Percentiles rank a stretch among this genome's conserved stretches.
phyloP scores from a whole-genome alignment of 2,113 vertebrate genomes.

The Pseudorectes ferrugineus region DNA sequence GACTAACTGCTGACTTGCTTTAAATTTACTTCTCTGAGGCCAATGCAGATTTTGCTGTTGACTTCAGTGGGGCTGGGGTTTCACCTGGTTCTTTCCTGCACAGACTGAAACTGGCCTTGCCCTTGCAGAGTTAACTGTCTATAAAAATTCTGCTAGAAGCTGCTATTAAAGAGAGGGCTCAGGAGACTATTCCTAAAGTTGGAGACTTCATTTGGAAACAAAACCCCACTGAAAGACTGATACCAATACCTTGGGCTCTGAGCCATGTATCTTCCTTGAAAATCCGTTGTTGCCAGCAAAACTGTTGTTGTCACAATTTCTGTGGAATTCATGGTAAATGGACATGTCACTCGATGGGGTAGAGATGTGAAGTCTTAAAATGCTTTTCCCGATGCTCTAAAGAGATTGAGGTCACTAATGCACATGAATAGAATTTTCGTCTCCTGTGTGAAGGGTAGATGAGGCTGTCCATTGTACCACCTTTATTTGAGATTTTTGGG shows the following conservation, averaged over 20 bases:
- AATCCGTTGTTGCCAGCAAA: constrained; percentile 42
- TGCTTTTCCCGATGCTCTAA: constrained; percentile 27
- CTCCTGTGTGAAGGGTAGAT: constrained; percentile 62
- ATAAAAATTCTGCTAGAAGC: constrained; percentile 33
- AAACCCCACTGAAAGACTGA: constrained; percentile 31
- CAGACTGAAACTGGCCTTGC: constrained; percentile 32
- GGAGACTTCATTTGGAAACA: constrained; percentile 53
- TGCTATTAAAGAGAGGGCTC: constrained; percentile 43
- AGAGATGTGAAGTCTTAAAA: constrained; percentile 52
- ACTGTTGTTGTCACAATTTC: constrained; percentile 21
- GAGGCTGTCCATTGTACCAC: constrained; percentile 71
- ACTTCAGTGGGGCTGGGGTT: constrained; percentile 14
- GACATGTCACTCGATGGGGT: constrained; percentile 33
- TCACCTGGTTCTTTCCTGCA: constrained; percentile 2
- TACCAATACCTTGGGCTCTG: constrained; percentile 43
- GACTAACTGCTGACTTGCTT: constrained; percentile 37
- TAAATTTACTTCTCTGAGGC: constrained; percentile 16
- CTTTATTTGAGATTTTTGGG: constrained; percentile 61
- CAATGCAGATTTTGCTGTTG: background rate
- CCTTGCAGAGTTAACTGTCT: constrained; percentile 7
- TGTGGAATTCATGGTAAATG: constrained; percentile 34
- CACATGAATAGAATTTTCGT: constrained; percentile 59
- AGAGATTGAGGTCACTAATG: constrained; percentile 38
- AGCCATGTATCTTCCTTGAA: constrained; percentile 54
- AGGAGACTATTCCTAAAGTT: constrained; percentile 23